Base-by-base conservation (phyloP, 2,888 invertebrate species). In the Lasioglossum malachurum region DNA sequence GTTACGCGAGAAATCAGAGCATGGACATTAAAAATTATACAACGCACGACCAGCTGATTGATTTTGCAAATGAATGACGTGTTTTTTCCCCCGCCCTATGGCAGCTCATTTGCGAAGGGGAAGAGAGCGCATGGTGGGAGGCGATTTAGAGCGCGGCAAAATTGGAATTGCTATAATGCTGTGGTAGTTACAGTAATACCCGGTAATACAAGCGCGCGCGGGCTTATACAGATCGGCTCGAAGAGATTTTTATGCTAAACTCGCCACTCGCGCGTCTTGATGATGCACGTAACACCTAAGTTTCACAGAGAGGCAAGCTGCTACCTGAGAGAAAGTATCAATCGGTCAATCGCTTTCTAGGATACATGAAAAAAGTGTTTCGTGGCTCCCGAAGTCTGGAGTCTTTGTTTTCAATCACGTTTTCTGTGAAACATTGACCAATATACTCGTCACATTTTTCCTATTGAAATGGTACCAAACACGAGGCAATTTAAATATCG, bases 131-230 rank as follows among this genome's bases (percentile, higher is more conserved):
- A 38, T 38, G 35, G 75, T 74, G 71, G 79, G 73, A 53, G 64
- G 67, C 86, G 91, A 89, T 90, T 75, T 89, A 78, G 84, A 84
- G 86, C 78, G 80, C 89, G 83, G 90, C 79, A 87, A 89, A 91
- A 91, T 91, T 91, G 91, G 89, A 91, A 91, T 91, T 91, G 91
- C 90, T 86, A 86, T 91, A 91, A 91, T 91, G 80, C 82, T 76
- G 79, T 80, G 86, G 91, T 80, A 89, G 91, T 91, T 89, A 91
- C 82, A 86, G 88, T 91, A 91, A 91, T 91, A 81, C 88, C 86
- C 86, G 53, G 86, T 86, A 91, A 91, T 91, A 83, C 80, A 73
- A 81, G 74, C 83, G 86, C 73, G 83, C 74, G 80, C 81, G 38
- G 77, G 87, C 75, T 87, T 82, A 75, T 83, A 81, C 85, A 75